Percentiles rank a stretch among this genome's conserved stretches.
Conservation (phyloP, 2,888 invertebrate genomes). For the Pseudococcus viburni region DNA sequence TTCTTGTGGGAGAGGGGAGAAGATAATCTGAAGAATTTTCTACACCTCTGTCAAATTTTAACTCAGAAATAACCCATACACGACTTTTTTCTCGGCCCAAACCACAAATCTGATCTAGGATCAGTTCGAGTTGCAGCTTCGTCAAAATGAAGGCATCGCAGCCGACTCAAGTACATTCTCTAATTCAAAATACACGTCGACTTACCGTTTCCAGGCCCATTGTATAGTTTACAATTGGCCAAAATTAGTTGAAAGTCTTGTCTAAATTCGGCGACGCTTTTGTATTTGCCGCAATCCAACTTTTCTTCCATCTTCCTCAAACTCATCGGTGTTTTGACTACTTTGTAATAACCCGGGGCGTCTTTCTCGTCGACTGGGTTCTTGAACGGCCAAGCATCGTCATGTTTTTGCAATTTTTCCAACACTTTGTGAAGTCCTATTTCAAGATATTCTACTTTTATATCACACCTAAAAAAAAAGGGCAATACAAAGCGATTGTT, state of each 20-base stretch:
- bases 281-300: constrained; percentile 85
- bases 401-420: constrained; percentile 87
- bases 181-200: background rate
- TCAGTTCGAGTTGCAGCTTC: too few relatives aligned
- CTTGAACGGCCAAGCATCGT: constrained; percentile 95
- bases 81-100: too few relatives aligned
- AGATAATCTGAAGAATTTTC: too few relatives aligned
- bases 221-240: constrained; percentile 92
- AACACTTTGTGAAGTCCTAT: constrained; percentile 94
- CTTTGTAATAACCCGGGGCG: constrained; percentile 75
- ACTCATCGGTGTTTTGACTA: constrained; percentile 86
- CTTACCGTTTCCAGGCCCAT: constrained; percentile 92
- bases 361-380: constrained; percentile 91
- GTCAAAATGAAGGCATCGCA: too few relatives aligned
- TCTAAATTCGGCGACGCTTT: constrained; percentile 84
- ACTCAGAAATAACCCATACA: too few relatives aligned
- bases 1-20: too few relatives aligned
- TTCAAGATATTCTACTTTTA: constrained; percentile 87
- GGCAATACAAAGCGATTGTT: background rate
- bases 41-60: too few relatives aligned
- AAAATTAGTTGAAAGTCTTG: constrained; percentile 93
- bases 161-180: background rate
- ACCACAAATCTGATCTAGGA: too few relatives aligned
- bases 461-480: constrained; percentile 75
- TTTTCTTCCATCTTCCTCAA: constrained; percentile 89